phyloP scores from a whole-genome alignment of 2,113 vertebrate species.

The Orientallactaga bullata region DNA sequence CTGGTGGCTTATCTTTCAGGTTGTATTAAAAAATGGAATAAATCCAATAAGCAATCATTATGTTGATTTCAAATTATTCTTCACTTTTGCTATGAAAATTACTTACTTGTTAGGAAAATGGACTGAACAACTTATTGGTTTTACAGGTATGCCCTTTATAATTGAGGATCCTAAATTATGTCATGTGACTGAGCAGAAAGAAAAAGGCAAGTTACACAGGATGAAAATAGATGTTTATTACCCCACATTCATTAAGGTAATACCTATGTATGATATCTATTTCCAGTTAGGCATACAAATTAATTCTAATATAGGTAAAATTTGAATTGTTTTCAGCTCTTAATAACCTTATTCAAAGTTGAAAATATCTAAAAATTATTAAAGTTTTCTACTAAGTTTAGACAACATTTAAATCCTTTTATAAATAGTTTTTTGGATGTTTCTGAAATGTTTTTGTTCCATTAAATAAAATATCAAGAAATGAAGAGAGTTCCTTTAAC shows the following conservation, averaged over 20 bases:
- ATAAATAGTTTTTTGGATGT: not conserved
- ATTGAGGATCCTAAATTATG: constrained; percentile 41
- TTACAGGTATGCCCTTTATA: not conserved
- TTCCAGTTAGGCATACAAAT: not conserved
- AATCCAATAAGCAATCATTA: constrained; percentile 23
- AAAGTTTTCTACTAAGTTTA: constrained; percentile 27
- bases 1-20: not conserved
- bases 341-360: not conserved
- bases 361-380: not conserved
- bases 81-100: not conserved
- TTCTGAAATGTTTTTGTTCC: not conserved
- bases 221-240: not conserved
- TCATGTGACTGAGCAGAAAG: not conserved
- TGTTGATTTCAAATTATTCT: constrained; percentile 36
- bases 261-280: not conserved
- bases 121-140: constrained; percentile 43
- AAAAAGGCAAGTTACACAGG: not conserved
- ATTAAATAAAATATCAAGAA: constrained; percentile 31
- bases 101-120: not conserved
- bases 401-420: not conserved
- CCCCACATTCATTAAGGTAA: constrained; percentile 1
- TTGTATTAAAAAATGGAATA: not conserved
- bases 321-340: not conserved
- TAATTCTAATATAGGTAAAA: not conserved
- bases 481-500: not conserved